Base-by-base conservation (phyloP, 2,888 invertebrate species). In the Phlogophora meticulosa region DNA sequence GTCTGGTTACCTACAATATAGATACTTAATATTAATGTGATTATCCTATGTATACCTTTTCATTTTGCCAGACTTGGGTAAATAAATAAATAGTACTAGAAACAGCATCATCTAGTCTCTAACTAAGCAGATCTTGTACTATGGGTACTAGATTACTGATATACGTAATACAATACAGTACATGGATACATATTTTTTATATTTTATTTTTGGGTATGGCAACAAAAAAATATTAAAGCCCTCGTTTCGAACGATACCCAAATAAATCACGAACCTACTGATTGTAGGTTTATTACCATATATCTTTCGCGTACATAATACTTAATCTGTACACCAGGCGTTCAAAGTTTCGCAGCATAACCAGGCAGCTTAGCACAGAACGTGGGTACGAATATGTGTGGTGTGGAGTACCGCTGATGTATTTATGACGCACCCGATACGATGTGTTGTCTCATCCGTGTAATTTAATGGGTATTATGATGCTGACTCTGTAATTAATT, bases 391-490 rank as follows among this genome's bases (percentile, higher is more conserved):
- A 70, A 76, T 70, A 73, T 60, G 75, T 66, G 55, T 63, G 82
- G 67, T 81, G 90, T 76, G 89, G 91, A 85, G 77, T 80, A 85
- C 91, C 88, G 63, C 89, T 93, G 92, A 92, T 89, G 87, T 91
- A 92, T 93, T 92, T 93, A 92, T 90, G 92, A 90, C 81, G 72
- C 78, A 82, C 77, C 78, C 83, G 71, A 81, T 82, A 73, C 84
- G 88, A 89, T 89, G 86, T 86, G 86, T 85, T 86, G 85, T 84
- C 85, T 87, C 90, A 86, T 85, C 89, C 91, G 86, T 87, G 88
- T 88, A 91, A 92, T 92, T 91, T 90, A 90, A 91, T 92, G 88
- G 85, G 87, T 84, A 90, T 90, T 91, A 91, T 91, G 87, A 90
- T 87, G 85, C 87, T 79, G 70, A 72, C 78, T 70, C 61, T 73